phyloP scores from a whole-genome alignment of 2,888 invertebrate species.

The Amiota mariae region DNA sequence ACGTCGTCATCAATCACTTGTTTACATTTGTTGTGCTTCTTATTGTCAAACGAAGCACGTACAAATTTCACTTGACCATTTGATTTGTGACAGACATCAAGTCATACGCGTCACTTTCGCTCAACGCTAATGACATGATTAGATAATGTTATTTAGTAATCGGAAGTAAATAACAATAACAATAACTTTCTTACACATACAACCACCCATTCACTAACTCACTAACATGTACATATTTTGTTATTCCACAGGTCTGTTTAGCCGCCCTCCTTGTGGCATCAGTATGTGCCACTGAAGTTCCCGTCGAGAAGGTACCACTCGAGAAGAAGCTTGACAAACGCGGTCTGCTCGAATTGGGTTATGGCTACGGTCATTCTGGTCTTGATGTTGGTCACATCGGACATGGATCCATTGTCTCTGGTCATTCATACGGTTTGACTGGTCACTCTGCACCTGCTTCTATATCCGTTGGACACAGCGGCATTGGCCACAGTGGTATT shows the following conservation, averaged over 20 bases:
- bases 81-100: slow-evolving; percentile 50
- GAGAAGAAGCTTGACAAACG: slow-evolving; percentile 89
- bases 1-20: background rate
- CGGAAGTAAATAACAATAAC: background rate
- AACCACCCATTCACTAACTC: slow-evolving; percentile 5
- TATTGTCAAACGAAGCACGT: slow-evolving; percentile 53
- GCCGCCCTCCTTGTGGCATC: slow-evolving; percentile 85
- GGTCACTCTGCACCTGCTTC: slow-evolving; percentile 59
- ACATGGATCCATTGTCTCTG: slow-evolving; percentile 76
- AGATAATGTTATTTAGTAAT: slow-evolving; percentile 41
- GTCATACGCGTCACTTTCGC: slow-evolving; percentile 60
- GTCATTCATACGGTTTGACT: slow-evolving; percentile 56
- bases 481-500: slow-evolving; percentile 35
- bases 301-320: slow-evolving; percentile 76
- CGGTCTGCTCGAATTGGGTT: slow-evolving; percentile 85
- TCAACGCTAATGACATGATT: slow-evolving; percentile 41
- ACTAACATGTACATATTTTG: background rate
- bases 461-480: slow-evolving; percentile 48
- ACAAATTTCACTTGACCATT: slow-evolving; percentile 61
- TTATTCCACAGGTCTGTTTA: slow-evolving; percentile 78
- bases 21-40: background rate
- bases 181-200: background rate
- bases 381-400: slow-evolving; percentile 84
- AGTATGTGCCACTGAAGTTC: slow-evolving; percentile 63
- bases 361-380: slow-evolving; percentile 85